Base-by-base conservation (phyloP, 2,888 invertebrate genomes). In the Aleiodes leptofemur region DNA sequence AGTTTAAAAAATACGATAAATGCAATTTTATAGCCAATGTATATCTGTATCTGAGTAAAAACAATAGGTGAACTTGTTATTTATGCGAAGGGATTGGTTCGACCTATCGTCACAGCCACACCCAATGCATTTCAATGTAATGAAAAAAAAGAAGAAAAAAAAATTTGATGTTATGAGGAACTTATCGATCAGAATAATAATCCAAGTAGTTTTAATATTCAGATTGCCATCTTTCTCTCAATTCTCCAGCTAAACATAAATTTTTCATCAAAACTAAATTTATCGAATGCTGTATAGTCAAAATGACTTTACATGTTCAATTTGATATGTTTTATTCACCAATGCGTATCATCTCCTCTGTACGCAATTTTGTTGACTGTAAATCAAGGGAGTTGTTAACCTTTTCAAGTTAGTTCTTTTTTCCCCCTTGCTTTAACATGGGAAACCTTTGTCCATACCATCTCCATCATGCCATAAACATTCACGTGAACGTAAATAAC, bases 301-400 rank as follows among this genome's bases (percentile, higher is more conserved):
- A 23, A 23, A 23, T 23, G 23, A 23, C 23, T 1, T 23, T 23
- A 23, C 23, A 23, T 6, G 34, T 34, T 34, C 34, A 34, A 34
- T 6, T 34, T 34, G 1, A 34, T 34, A 43, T 43, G 11, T 11
- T 43, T 7, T 9, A 43, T 43, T 43, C 43, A 34, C 6, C 43
- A 43, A 8, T 43, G 43, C 9, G 7, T 29, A 34, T 31, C 14
- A 59, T n/a, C 31, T 31, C 34, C 34, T 13, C 31, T 59, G 13
- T 31, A 59, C 59, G 59, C 34, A 59, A 59, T 59, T 31, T 59
- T 55, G 71, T 13, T 55, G 53, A 64, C 16, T 57, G 16, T 48
- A 78, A 78, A 74, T 69, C 78, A 69, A 74, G 68, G 69, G 79
- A 76, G 77, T 78, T 66, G 81, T 79, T 83, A 81, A 83, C 82